Evolutionary conservation across 2,888 invertebrate species (phyloP).

Genomic region (Papilio protenor): DNA sequence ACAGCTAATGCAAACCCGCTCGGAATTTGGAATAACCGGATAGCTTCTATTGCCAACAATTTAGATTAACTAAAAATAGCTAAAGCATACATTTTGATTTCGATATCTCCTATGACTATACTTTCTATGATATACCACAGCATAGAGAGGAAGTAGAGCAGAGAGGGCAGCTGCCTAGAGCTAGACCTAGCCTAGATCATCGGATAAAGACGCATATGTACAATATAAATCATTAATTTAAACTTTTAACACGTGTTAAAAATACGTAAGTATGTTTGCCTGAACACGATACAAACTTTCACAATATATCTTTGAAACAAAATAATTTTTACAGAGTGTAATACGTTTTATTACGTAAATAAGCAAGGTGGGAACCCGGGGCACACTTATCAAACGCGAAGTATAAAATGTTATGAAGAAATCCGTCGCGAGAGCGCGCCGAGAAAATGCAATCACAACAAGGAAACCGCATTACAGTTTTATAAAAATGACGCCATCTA

Average conservation of each 20-base stretch:
- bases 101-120: not conserved
- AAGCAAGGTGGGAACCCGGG: conserved; percentile 53
- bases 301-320: not conserved
- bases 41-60: conserved; percentile 19
- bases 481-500: conserved; percentile 82
- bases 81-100: not conserved
- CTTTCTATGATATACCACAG: not conserved
- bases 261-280: conserved; percentile 6
- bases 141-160: no score
- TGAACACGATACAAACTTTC: not conserved
- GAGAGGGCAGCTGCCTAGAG: no score
- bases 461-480: conserved; percentile 80
- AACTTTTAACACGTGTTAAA: not conserved
- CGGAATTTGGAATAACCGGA: conserved; percentile 20
- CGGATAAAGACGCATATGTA: no score
- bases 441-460: conserved; percentile 73
- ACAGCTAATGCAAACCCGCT: conserved; percentile 27
- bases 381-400: conserved; percentile 37
- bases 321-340: conserved; percentile 11
- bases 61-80: conserved; percentile 9
- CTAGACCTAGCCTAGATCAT: no score
- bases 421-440: conserved; percentile 45
- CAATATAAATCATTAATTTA: no score
- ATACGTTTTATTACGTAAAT: conserved; percentile 30
- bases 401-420: conserved; percentile 36